phyloP scores from a whole-genome alignment of 2,797 vertebrate species.

The Discoglossus pictus region DNA sequence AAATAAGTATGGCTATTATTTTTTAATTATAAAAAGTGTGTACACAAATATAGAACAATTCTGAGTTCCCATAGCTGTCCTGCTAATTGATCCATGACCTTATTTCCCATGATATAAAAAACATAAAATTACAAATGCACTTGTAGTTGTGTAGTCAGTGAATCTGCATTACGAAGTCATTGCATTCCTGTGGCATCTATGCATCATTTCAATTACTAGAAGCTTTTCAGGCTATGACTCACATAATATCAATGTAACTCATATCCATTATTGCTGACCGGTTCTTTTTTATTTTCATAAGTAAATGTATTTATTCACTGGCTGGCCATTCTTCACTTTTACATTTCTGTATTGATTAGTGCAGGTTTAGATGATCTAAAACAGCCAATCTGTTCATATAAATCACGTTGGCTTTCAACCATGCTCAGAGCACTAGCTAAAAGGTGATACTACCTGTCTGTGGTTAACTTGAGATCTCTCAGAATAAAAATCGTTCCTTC shows the following conservation, averaged over 20 bases:
- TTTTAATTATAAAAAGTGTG: too few relatives aligned
- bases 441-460: background rate
- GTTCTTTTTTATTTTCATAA: background rate
- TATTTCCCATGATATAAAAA: background rate
- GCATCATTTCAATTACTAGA: background rate
- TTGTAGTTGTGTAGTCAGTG: background rate
- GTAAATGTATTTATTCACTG: conserved; percentile 13
- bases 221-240: conserved; percentile 3
- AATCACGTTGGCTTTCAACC: conserved; percentile 22
- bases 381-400: background rate
- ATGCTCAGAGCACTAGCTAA: conserved; percentile 11
- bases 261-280: conserved; percentile 9
- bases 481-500: conserved; percentile 27
- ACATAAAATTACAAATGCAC: background rate
- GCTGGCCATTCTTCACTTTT: background rate
- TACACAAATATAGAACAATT: too few relatives aligned
- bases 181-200: background rate
- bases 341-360: conserved; percentile 39
- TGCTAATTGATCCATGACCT: background rate
- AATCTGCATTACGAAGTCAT: background rate
- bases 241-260: conserved; percentile 5
- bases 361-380: conserved; percentile 34
- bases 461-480: background rate
- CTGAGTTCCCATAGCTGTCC: too few relatives aligned
- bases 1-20: too few relatives aligned